Evolutionary conservation across 2,888 invertebrate species (phyloP).

Genomic region (Zhengitettix transpicula): DNA sequence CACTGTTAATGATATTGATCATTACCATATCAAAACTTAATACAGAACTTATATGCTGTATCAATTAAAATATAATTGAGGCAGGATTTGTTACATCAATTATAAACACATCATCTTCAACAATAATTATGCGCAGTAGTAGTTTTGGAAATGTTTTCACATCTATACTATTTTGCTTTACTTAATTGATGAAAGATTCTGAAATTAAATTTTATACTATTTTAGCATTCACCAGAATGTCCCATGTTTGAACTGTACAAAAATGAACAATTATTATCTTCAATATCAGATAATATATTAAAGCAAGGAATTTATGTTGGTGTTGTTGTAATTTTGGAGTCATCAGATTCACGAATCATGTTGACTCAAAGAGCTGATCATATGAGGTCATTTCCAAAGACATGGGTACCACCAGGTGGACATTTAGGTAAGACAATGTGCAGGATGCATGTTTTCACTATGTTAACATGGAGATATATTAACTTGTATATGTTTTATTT

Average conservation of each 20-base stretch:
- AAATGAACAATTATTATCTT: neutral
- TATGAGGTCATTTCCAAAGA: constrained; percentile 26
- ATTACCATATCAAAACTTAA: no score
- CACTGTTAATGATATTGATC: no score
- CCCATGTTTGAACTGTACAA: constrained; percentile 7
- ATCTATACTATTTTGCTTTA: neutral
- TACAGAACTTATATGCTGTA: no score
- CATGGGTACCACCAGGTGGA: constrained; percentile 31
- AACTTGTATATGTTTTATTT: no score
- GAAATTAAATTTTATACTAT: constrained; percentile 1
- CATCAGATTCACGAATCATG: constrained; percentile 23
- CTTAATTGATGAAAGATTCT: neutral
- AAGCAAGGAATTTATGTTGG: constrained; percentile 18
- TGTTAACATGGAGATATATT: no score
- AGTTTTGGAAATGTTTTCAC: neutral
- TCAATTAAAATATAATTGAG: no score
- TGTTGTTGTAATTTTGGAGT: constrained; percentile 24
- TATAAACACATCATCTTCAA: no score
- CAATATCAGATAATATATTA: constrained; percentile 1
- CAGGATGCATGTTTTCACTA: no score
- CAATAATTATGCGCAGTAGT: neutral
- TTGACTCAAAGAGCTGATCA: constrained; percentile 24
- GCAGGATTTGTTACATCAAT: no score
- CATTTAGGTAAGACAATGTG: constrained; percentile 21
- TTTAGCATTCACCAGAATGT: constrained; percentile 14